phyloP scores from a whole-genome alignment of 2,113 vertebrate species.

The Noturus placidus region DNA sequence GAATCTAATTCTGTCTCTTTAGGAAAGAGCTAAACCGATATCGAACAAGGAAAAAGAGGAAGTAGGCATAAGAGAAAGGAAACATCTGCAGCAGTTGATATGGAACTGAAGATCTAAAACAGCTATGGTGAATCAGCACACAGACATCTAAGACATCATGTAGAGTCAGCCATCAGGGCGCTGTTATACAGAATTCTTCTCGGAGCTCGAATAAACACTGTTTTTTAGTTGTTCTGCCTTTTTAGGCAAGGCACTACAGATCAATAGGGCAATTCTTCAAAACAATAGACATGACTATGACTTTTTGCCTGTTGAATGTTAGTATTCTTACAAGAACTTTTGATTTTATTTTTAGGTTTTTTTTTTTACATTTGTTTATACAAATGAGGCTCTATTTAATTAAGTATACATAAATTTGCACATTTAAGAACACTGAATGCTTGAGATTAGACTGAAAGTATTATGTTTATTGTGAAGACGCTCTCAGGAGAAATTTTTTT shows the following conservation, averaged over 20 bases:
- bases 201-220: not conserved
- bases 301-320: not conserved
- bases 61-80: conserved; percentile 12
- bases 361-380: not conserved
- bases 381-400: not conserved
- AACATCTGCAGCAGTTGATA: conserved; percentile 25
- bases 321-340: no score
- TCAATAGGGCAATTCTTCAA: not conserved
- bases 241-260: not conserved
- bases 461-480: not conserved
- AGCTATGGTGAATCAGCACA: conserved; percentile 15
- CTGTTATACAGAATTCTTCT: conserved; percentile 4
- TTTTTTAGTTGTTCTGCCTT: not conserved
- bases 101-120: conserved; percentile 21
- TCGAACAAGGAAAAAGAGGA: conserved; percentile 11
- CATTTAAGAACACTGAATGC: not conserved
- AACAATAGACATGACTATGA: not conserved
- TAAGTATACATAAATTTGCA: not conserved
- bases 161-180: conserved; percentile 10
- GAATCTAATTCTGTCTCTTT: not conserved
- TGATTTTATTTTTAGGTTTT: no score
- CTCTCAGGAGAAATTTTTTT: not conserved
- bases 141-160: conserved; percentile 29
- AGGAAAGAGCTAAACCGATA: not conserved
- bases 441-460: not conserved